Conservation (phyloP, 2,888 invertebrate genomes). For the Ormyrus rosae region DNA sequence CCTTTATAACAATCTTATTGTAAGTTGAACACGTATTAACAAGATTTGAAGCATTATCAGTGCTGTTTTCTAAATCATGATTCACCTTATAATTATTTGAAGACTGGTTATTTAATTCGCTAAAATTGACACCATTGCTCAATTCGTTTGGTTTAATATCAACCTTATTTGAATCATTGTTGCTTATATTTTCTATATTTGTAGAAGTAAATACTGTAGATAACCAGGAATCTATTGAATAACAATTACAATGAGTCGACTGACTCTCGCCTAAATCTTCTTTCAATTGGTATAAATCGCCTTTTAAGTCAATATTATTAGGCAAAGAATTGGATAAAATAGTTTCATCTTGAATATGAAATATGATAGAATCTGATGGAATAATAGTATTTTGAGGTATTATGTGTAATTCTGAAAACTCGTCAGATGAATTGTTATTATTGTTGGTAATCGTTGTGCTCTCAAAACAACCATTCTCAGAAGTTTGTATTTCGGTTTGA, state of each 20-base stretch:
- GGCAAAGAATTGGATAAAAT: too few species aligned
- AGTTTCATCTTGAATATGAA: too few species aligned
- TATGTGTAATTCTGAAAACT: too few species aligned
- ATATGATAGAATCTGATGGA: too few species aligned
- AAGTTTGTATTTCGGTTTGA: not conserved
- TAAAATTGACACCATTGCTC: too few species aligned
- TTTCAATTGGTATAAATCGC: constrained; percentile 61
- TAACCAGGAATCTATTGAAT: constrained; percentile 33
- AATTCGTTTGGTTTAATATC: not conserved
- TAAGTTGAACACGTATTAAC: not conserved
- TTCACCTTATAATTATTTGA: too few species aligned
- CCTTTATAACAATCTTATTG: not conserved
- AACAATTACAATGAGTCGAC: constrained; percentile 61
- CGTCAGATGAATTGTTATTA: too few species aligned
- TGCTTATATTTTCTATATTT: too few species aligned
- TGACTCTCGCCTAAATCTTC: constrained; percentile 65
- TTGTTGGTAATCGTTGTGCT: not conserved
- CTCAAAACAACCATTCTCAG: not conserved
- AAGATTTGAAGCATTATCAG: not conserved
- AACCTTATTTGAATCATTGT: not conserved
- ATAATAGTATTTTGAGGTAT: too few species aligned
- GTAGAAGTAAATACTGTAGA: too few species aligned
- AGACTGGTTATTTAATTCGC: too few species aligned
- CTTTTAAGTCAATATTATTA: not conserved
- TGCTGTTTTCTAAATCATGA: not conserved